Evolutionary conservation across 2,113 vertebrate species (phyloP), one percentile per base, ranked within the genome.

Genomic region (Melanerpes formicivorus): DNA sequence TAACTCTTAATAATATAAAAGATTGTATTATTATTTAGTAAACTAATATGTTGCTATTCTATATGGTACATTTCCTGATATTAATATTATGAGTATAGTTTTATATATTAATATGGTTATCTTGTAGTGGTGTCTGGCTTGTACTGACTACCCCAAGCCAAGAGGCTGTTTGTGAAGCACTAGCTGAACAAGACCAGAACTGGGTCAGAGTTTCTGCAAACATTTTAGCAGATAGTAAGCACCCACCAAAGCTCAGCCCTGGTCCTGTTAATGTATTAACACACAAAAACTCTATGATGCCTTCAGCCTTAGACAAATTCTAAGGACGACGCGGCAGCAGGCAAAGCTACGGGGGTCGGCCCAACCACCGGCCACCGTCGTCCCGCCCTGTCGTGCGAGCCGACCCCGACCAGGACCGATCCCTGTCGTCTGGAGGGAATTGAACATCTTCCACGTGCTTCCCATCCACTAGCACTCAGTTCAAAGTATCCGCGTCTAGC

Each of bases 241-340:
- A 40, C 66, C 30, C 44, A 62, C 22, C 77, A 92, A 77, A 80
- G 80, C 69, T 80, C 84, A 90, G 52, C 34, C 18, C 34, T 1
- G 2, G 23, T 26, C 65, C 71, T 62, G 44, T 14, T 74, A 72
- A 73, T 25, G 30, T 37, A 16, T 32, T 94, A 77, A 88, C 67
- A 73, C 2, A 0, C 73, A 67, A 30, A 83, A 92, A 93, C 56
- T 86, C 80, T 37, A 1, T 90, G 86, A 88, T 52, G n/a, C 65
- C 65, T 83, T 59, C 83, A 86, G 72, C n/a, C 46, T 74, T 55
- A 50, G 56, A 74, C 65, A 93, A 93, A 90, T 50, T n/a, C n/a
- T n/a, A n/a, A n/a, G n/a, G n/a, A n/a, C n/a, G n/a, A n/a, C n/a
- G n/a, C n/a, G n/a, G n/a, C n/a, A n/a, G n/a, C n/a, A n/a, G n/a